Percentiles rank a stretch among this genome's conserved stretches.
Conservation (phyloP, 2,888 invertebrate genomes). For the Leistus spinibarbis region DNA sequence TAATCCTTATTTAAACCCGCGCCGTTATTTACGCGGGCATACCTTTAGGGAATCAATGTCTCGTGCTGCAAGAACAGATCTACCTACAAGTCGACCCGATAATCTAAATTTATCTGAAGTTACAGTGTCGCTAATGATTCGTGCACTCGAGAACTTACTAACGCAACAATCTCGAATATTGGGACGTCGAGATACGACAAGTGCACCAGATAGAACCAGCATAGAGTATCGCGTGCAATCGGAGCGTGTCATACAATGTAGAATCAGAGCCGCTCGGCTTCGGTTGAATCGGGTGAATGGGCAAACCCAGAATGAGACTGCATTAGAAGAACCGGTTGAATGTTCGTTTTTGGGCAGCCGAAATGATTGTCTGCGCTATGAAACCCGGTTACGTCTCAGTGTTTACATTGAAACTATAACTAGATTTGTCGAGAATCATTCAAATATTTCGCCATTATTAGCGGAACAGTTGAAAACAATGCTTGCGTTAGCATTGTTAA, state of each 20-base stretch:
- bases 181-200: conserved; percentile 23
- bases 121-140: conserved; percentile 25
- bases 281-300: conserved; percentile 51
- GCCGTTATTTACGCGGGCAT: conserved; percentile 19
- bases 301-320: conserved; percentile 23
- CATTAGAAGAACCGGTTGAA: conserved; percentile 36
- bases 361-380: conserved; percentile 52
- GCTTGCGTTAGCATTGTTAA: conserved; percentile 58
- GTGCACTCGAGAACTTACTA: conserved; percentile 28
- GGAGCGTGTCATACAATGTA: conserved; percentile 27
- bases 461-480: conserved; percentile 47
- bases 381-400: conserved; percentile 56
- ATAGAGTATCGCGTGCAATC: conserved; percentile 30
- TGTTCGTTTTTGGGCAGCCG: conserved; percentile 48
- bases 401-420: conserved; percentile 59
- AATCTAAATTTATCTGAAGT: conserved; percentile 27
- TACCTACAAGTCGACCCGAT: conserved; percentile 16
- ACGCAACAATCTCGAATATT: conserved; percentile 27
- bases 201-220: conserved; percentile 28
- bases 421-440: conserved; percentile 58
- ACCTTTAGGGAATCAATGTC: conserved; percentile 19
- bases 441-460: conserved; percentile 45
- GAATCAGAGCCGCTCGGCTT: conserved; percentile 42
- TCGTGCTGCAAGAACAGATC: conserved; percentile 15
- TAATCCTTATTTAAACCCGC: conserved; percentile 27